Percentiles rank a stretch among this genome's conserved stretches.
phyloP scores from a whole-genome alignment of 2,888 invertebrate species.

The Rhodophaea formosa region DNA sequence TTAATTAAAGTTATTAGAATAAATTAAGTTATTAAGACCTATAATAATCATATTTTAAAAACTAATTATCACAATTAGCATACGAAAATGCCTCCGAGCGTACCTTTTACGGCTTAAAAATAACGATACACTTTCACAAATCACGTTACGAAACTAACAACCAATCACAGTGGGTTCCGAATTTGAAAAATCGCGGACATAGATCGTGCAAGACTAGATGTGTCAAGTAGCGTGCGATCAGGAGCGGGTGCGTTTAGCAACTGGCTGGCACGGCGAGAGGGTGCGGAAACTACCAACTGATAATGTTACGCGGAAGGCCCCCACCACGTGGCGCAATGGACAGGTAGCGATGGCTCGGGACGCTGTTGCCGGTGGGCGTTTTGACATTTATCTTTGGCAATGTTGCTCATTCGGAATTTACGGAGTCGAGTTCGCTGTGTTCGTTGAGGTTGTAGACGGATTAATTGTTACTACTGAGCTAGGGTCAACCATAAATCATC shows the following conservation, averaged over 20 bases:
- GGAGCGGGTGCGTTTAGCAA: slow-evolving; percentile 77
- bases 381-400: slow-evolving; percentile 24
- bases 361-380: slow-evolving; percentile 37
- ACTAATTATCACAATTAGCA: slow-evolving; percentile 19
- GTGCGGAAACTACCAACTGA: slow-evolving; percentile 75
- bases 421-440: not conserved
- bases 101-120: slow-evolving; percentile 36
- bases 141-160: slow-evolving; percentile 33
- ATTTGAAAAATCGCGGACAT: slow-evolving; percentile 35
- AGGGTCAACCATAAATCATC: too few species aligned
- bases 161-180: slow-evolving; percentile 30
- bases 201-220: slow-evolving; percentile 62
- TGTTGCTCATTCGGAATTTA: not conserved
- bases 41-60: not conserved
- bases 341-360: slow-evolving; percentile 69
- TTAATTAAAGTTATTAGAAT: not conserved
- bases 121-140: slow-evolving; percentile 38
- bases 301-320: slow-evolving; percentile 79
- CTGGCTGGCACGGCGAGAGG: slow-evolving; percentile 63
- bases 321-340: slow-evolving; percentile 70
- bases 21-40: not conserved
- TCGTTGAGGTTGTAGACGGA: not conserved
- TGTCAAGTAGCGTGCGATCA: slow-evolving; percentile 70
- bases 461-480: too few species aligned
- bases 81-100: slow-evolving; percentile 26